These are phyloP conservation scores for Ectemnius cavifrons DNA, from an alignment of 2,888 invertebrate genomes.

Conservation along the genomic window DNA sequence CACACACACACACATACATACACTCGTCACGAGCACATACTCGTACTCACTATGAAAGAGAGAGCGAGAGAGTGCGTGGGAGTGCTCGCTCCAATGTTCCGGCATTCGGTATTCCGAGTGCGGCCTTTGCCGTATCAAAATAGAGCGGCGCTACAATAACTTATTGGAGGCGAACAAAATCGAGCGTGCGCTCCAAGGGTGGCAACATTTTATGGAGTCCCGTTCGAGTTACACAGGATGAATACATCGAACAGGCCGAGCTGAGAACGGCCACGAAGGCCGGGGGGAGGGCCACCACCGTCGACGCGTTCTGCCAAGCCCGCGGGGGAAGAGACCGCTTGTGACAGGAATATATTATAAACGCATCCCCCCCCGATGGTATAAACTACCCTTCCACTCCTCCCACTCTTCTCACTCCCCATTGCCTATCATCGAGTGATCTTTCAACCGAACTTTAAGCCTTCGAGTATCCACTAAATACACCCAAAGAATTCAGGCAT, in stretches of 20 bases:
- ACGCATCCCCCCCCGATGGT: slow-evolving; percentile 24
- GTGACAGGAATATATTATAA: slow-evolving; percentile 75
- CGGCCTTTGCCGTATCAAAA: slow-evolving; percentile 72
- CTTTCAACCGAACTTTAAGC: slow-evolving; percentile 16
- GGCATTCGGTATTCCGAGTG: slow-evolving; percentile 72
- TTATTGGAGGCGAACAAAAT: slow-evolving; percentile 76
- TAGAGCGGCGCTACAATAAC: slow-evolving; percentile 76
- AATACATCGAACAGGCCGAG: slow-evolving; percentile 72
- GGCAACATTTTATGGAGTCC: slow-evolving; percentile 76
- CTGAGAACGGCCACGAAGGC: slow-evolving; percentile 20
- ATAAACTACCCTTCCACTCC: slow-evolving; percentile 26
- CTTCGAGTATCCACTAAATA: too few species aligned
- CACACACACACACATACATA: slow-evolving; percentile 41
- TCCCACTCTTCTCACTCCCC: slow-evolving; percentile 25
- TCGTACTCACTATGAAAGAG: too few species aligned
- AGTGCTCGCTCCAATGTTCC: not conserved
- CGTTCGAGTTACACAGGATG: slow-evolving; percentile 76
- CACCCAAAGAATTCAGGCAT: too few species aligned
- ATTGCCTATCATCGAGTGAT: slow-evolving; percentile 31
- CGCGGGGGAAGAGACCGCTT: slow-evolving; percentile 50
- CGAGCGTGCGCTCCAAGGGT: slow-evolving; percentile 59
- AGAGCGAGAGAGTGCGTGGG: too few species aligned
- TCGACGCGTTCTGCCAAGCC: too few species aligned
- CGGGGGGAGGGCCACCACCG: slow-evolving; percentile 24
- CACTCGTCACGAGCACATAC: too few species aligned